A percentile compares a stretch with the other conserved stretches of the same genome.
Conservation (phyloP, 2,797 vertebrate genomes). For the Molossus molossus region DNA sequence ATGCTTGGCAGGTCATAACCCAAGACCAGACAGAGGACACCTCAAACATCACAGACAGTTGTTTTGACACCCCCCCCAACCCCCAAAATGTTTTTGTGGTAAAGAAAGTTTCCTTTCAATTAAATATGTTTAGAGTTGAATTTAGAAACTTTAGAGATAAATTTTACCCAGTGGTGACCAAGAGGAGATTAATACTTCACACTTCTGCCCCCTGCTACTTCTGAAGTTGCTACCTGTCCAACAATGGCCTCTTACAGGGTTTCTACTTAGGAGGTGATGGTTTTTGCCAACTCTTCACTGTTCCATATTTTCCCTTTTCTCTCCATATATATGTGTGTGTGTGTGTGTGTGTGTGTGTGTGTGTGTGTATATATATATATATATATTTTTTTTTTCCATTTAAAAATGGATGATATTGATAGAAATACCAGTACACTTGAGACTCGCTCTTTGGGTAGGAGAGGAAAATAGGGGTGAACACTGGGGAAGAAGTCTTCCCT, state of each 20-base stretch:
- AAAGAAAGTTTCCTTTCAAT: constrained; percentile 50
- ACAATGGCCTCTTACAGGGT: background rate
- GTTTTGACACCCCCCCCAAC: background rate
- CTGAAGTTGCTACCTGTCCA: background rate
- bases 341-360: too few relatives aligned
- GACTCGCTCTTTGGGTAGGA: background rate
- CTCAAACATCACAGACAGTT: background rate
- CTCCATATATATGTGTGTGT: too few relatives aligned
- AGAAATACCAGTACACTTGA: background rate
- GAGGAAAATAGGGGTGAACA: background rate
- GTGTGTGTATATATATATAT: too few relatives aligned
- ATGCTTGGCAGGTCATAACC: background rate
- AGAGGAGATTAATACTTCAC: background rate
- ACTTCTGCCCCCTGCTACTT: background rate
- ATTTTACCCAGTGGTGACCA: constrained; percentile 21
- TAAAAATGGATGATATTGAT: background rate
- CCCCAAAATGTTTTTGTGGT: background rate
- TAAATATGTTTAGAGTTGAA: background rate
- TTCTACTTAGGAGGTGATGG: constrained; percentile 35
- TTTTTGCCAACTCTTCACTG: background rate
- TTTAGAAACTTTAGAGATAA: constrained; percentile 33
- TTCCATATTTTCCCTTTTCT: background rate
- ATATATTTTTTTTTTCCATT: background rate
- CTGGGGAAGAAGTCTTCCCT: background rate
- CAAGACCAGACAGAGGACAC: constrained; percentile 7